Evolutionary conservation across 2,888 invertebrate genomes (phyloP), one percentile per base, ranked within the genome.

Genomic region (Harpalus rubripes): DNA sequence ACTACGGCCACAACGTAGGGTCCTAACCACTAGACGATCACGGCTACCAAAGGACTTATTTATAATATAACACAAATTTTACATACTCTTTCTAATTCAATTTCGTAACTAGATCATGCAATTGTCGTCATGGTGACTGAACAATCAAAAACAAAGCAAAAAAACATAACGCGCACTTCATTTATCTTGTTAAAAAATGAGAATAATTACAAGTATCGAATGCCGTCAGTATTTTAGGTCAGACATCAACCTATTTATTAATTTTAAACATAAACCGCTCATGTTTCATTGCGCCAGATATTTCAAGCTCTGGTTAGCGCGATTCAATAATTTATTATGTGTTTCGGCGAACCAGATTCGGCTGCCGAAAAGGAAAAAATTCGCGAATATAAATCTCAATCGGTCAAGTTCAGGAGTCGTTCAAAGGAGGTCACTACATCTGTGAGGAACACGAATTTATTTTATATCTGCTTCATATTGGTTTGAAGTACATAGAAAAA

Each of bases 1-100:
- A 92, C 92, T 92, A 92, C 93, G 92, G 93, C 92, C 93, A 93
- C 92, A 93, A 93, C 92, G 92, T 92, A 92, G 92, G 91, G 92
- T 93, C 91, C 91, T 92, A 91, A 92, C 91, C 92, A 92, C 89
- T 88, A 89, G 89, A 88, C 88, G 88, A 88, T 88, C 88, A 89
- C 89, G 89, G 88, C 88, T 88, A 87, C 78, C 18, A 52, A 22
- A 76, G 52, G 76, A 52, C 76, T 61, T 61, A 7, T 10, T 18
- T 61, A 61, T 16, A 0, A 61, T 22, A 22, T 1, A 22, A 22
- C 3, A 22, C 3, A 22, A 22, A 22, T 22, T 22, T 22, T 22
- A 22, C 3, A 1, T 22, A 22, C 22, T 1, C 22, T 61, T 61
- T 61, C 16, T 61, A 61, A 61, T 18, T 0, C 32, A 22, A 61